Conservation (phyloP, 1,140 invertebrate species). For the Protaetia brevitarsis region DNA sequence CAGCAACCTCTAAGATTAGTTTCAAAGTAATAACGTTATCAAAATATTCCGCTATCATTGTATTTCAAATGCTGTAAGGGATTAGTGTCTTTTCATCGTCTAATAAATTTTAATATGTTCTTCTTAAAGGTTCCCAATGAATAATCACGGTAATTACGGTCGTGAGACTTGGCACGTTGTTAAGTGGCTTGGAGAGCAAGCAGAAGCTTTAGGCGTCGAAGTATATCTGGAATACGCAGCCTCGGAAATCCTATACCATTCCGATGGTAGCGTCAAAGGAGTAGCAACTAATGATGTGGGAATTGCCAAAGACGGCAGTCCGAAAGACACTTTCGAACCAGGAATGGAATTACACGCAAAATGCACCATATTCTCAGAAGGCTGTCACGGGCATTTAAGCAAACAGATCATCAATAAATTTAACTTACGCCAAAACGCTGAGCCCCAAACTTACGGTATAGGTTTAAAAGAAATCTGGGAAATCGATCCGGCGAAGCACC, state of each 20-base stretch:
- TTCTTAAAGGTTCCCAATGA: conserved; percentile 77
- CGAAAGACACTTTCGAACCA: conserved; percentile 93
- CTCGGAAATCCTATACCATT: conserved; percentile 87
- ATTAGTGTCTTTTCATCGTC: no score
- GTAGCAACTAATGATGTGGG: conserved; percentile 98
- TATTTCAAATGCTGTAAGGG: no score
- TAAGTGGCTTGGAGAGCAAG: conserved; percentile 93
- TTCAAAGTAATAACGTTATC: no score
- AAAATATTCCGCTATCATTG: no score
- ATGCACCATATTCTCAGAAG: conserved; percentile 97
- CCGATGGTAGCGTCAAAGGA: conserved; percentile 93
- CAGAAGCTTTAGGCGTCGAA: conserved; percentile 96
- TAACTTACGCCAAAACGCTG: conserved; percentile 76
- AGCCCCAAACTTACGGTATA: conserved; percentile 96
- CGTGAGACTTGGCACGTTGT: conserved; percentile 93
- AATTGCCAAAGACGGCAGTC: conserved; percentile 96
- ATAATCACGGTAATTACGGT: conserved; percentile 99
- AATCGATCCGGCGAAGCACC: conserved; percentile 82
- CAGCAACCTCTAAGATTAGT: no score
- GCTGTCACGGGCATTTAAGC: conserved; percentile 95
- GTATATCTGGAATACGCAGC: conserved; percentile 95
- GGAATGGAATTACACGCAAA: conserved; percentile 99
- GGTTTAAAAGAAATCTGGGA: conserved; percentile 99
- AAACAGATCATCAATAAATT: conserved; percentile 88
- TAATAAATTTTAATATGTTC: no score